phyloP scores from a whole-genome alignment of 2,113 vertebrate species.

The Peucedramus taeniatus region DNA sequence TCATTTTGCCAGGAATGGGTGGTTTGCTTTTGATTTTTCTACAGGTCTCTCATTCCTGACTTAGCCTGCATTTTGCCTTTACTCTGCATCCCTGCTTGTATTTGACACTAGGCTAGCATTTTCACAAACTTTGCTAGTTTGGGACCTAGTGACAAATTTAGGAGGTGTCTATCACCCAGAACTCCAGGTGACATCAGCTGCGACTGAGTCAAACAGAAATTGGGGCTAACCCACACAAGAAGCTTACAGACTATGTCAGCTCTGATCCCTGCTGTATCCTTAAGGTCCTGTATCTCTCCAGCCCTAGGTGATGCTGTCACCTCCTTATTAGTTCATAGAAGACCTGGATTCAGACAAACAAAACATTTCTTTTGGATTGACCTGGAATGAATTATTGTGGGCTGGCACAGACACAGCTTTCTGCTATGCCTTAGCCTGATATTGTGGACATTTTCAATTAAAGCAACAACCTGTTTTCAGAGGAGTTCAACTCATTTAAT shows the following conservation, averaged over 20 bases:
- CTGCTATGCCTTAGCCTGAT: neutral
- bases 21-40: neutral
- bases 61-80: neutral
- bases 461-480: neutral
- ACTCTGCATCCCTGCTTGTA: neutral
- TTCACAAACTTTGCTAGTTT: neutral
- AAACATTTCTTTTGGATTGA: neutral
- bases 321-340: neutral
- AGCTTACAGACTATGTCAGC: neutral
- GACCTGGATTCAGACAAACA: neutral
- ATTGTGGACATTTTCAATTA: neutral
- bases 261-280: rapidly evolving
- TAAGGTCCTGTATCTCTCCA: neutral
- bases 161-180: neutral
- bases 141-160: neutral
- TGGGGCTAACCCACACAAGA: neutral
- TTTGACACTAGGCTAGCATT: neutral
- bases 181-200: neutral
- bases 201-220: neutral
- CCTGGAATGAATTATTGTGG: neutral
- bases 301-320: neutral
- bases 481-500: neutral
- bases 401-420: neutral
- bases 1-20: neutral
- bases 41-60: neutral